A percentile compares a stretch with the other conserved stretches of the same genome.
These are phyloP conservation scores for Pluvianellus socialis DNA, from an alignment of 2,113 vertebrate species.

Conservation along the genomic window DNA sequence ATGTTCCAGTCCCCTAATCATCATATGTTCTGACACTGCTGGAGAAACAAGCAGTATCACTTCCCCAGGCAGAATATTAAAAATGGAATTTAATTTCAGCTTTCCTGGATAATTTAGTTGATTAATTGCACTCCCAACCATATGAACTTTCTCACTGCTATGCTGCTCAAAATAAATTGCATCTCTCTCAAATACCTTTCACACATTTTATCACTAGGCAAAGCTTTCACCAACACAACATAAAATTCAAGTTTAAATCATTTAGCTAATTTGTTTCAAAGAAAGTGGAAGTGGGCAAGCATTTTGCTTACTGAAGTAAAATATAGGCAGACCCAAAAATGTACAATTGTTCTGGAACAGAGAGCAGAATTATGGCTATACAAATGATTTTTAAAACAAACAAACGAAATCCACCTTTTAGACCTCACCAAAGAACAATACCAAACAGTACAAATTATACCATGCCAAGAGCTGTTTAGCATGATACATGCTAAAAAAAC, in stretches of 20 bases:
- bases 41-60: background rate
- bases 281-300: background rate
- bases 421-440: background rate
- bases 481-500: background rate
- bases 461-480: background rate
- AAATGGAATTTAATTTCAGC: conserved; percentile 3
- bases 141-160: background rate
- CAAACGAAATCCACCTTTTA: background rate
- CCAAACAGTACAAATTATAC: background rate
- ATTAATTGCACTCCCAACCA: background rate
- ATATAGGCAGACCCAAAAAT: background rate
- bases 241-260: conserved; percentile 3
- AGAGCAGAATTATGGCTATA: background rate
- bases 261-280: background rate
- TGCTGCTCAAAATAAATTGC: background rate
- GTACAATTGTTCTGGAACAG: background rate
- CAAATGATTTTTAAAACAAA: background rate
- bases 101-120: background rate
- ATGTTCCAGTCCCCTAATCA: background rate
- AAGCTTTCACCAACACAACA: background rate
- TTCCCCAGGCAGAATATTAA: background rate
- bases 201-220: background rate
- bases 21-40: background rate
- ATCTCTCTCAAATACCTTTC: background rate
- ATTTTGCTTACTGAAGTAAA: background rate